Base-by-base conservation (phyloP, 2,113 vertebrate genomes). In the Etheostoma cragini region DNA sequence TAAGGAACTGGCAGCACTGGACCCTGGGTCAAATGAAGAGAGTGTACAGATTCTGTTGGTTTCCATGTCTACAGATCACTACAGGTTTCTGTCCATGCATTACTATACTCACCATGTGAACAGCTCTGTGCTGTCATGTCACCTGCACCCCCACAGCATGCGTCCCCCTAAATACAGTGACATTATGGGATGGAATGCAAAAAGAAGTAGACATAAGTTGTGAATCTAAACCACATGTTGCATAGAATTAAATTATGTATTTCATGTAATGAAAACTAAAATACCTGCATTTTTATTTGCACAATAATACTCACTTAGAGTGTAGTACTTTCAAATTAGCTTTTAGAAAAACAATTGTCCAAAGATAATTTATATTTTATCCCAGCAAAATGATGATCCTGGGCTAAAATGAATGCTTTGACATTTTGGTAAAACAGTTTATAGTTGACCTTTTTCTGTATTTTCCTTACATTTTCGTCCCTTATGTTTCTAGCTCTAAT, bases 61-160 rank as follows among this genome's bases (percentile, higher is more conserved):
- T 22, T 6, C 38, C 6, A 10, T 50, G 14, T 16, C 52, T 3
- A 73, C 35, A 33, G 38, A 64, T 47, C 12, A 65, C 1, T 49
- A 80, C 8, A 35, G 24, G 1, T 52, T 19, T 2, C 3, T 22
- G 5, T 45, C 1, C 33, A 10, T 12, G 42, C 19, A 49, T 67
- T 13, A 30, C 8, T 8, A 35, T 16, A 87, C 86, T 85, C 62
- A 90, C 85, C 65, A 19, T 42, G 47, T 54, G 52, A 53, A 73
- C 35, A 14, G 15, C 42, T 53, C 38, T 46, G 60, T 22, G 19
- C 17, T 26, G 26, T 57, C 33, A 52, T 22, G 35, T 71, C 22
- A 24, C 11, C 22, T 13, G 16, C 35, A 21, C 72, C 42, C 11
- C 13, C 7, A 45, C 53, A 65, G 52, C 3, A 4, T 16, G n/a